phyloP scores from a whole-genome alignment of 1,140 invertebrate species.

The Heliothis virescens region DNA sequence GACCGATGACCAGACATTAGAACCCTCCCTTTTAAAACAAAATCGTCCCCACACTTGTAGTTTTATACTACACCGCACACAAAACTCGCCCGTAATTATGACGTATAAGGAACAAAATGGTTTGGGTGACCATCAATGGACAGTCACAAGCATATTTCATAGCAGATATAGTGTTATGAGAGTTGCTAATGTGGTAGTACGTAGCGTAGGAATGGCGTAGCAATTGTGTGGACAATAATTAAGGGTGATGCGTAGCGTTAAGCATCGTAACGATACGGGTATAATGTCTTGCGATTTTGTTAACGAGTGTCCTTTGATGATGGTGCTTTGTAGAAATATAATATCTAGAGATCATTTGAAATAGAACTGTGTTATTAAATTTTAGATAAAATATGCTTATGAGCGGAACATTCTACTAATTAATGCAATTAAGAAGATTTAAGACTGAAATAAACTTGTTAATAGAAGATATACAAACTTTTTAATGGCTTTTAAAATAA shows the following conservation, averaged over 20 bases:
- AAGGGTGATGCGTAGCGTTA: constrained; percentile 67
- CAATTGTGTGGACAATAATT: constrained; percentile 80
- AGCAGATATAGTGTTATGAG: constrained; percentile 78
- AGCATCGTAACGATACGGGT: constrained; percentile 63
- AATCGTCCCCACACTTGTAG: constrained; percentile 64
- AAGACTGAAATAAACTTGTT: background rate
- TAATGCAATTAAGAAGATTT: constrained; percentile 33
- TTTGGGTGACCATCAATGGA: constrained; percentile 24
- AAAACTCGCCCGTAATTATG: constrained; percentile 61
- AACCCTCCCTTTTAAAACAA: constrained; percentile 80
- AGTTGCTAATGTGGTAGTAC: constrained; percentile 76
- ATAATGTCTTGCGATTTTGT: constrained; percentile 73
- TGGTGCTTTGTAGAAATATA: background rate
- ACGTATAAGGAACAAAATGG: constrained; percentile 41
- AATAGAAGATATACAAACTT: constrained; percentile 17
- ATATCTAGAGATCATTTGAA: constrained; percentile 2
- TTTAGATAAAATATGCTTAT: background rate
- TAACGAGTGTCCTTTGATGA: constrained; percentile 58
- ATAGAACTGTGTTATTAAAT: background rate
- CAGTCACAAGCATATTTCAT: constrained; percentile 75
- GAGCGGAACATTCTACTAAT: constrained; percentile 26
- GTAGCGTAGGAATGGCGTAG: constrained; percentile 66
- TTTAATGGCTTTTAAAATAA: background rate
- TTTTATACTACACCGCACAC: constrained; percentile 50
- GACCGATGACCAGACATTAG: constrained; percentile 78